These are phyloP conservation scores for Panulirus ornatus DNA, from an alignment of 1,140 invertebrate genomes.

Conservation along the genomic window DNA sequence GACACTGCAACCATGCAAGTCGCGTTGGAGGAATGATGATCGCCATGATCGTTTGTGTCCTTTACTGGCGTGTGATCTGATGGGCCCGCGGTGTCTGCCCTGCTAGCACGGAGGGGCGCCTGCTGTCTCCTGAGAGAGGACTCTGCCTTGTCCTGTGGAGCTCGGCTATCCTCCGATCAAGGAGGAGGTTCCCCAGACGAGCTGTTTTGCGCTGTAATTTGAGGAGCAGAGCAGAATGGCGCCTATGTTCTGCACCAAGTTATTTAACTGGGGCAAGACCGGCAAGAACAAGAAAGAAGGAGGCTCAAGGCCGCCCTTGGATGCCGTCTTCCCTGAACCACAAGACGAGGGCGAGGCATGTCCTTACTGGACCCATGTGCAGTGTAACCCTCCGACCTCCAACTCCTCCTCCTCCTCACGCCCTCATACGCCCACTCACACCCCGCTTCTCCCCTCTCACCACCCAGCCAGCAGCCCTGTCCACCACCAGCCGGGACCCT, in stretches of 20 bases:
- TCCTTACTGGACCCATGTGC: conserved; percentile 69
- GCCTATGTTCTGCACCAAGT: conserved; percentile 69
- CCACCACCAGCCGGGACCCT: conserved; percentile 57
- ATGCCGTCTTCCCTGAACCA: conserved; percentile 55
- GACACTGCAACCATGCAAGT: background rate
- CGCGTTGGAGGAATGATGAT: background rate
- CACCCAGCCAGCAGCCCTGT: conserved; percentile 60
- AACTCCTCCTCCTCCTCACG: conserved; percentile 10
- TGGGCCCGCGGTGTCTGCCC: background rate
- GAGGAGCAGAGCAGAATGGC: conserved; percentile 22
- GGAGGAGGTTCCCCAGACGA: background rate
- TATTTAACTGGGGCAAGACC: conserved; percentile 54
- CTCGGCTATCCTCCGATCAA: background rate
- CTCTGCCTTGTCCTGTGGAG: background rate
- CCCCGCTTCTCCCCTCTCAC: conserved; percentile 47
- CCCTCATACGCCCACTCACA: conserved; percentile 63
- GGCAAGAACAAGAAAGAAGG: conserved; percentile 59
- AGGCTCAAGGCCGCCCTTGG: conserved; percentile 37
- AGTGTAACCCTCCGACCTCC: conserved; percentile 55
- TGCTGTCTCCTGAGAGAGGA: background rate
- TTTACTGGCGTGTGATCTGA: too few species aligned
- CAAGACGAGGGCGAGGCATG: conserved; percentile 68
- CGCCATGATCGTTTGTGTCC: background rate
- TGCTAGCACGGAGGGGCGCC: background rate
- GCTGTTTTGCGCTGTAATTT: background rate